phyloP scores from a whole-genome alignment of 2,888 invertebrate genomes.

The Linhomoeus sp. region DNA sequence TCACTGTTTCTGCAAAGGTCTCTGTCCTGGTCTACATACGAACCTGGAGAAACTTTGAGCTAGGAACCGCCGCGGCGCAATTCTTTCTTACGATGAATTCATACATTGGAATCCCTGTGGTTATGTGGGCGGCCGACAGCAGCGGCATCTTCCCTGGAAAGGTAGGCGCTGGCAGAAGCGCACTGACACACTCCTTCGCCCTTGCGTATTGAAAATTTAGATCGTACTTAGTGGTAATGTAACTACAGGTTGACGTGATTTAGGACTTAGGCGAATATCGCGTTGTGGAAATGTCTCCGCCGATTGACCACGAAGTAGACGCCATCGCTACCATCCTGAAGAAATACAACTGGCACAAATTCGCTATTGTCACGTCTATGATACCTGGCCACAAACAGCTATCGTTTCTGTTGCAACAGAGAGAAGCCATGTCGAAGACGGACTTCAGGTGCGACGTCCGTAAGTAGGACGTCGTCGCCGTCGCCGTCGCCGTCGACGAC shows the following conservation, averaged over 20 bases:
- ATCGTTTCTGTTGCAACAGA: not conserved
- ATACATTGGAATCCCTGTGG: conserved; percentile 61
- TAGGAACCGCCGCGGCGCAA: conserved; percentile 17
- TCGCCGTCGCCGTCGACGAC: no score
- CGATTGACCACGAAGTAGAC: conserved; percentile 82
- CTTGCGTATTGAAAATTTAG: no score
- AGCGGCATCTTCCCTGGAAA: conserved; percentile 43
- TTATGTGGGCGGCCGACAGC: conserved; percentile 93
- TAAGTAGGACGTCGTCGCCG: no score
- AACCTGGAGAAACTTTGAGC: no score
- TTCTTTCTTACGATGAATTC: conserved; percentile 11
- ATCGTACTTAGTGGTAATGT: no score
- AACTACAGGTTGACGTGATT: no score
- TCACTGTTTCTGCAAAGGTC: no score
- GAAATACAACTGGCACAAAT: conserved; percentile 43
- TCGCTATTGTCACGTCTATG: conserved; percentile 19
- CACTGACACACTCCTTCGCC: not conserved
- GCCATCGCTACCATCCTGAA: conserved; percentile 85
- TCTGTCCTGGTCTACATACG: no score
- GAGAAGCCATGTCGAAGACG: not conserved
- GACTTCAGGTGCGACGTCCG: no score
- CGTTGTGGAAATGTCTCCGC: conserved; percentile 62
- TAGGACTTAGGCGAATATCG: no score
- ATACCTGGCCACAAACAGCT: conserved; percentile 20
- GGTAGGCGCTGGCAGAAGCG: conserved; percentile 4